phyloP scores from a whole-genome alignment of 2,113 vertebrate genomes.

The Megaceryle torquata region DNA sequence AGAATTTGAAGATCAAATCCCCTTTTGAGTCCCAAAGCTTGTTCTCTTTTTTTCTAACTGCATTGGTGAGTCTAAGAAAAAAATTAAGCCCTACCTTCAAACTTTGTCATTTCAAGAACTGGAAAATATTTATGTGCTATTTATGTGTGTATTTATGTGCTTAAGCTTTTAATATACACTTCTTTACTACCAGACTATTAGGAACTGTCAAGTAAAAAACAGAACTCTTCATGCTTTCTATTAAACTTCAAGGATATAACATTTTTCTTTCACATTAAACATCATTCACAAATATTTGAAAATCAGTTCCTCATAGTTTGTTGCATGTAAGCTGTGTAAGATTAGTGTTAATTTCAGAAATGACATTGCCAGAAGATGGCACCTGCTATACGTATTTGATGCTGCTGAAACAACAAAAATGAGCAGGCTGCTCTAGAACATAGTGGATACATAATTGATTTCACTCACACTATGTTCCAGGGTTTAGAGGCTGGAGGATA shows the following conservation, averaged over 20 bases:
- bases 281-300: not conserved
- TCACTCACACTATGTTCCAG: not conserved
- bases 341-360: not conserved
- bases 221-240: not conserved
- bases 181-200: not conserved
- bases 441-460: not conserved
- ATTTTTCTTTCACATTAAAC: not conserved
- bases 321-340: not conserved
- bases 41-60: not conserved
- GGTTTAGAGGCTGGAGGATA: not conserved
- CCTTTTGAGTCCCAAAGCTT: not conserved
- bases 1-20: not conserved
- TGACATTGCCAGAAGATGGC: constrained; percentile 61
- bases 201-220: not conserved
- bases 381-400: constrained; percentile 55
- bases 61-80: not conserved
- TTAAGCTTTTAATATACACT: not conserved
- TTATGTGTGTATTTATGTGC: not conserved
- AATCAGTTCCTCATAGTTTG: not conserved
- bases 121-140: not conserved
- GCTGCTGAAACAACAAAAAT: not conserved
- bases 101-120: not conserved
- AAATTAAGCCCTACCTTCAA: not conserved
- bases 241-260: not conserved
- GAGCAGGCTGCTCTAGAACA: not conserved